A percentile compares a stretch with the other conserved stretches of the same genome.
These are phyloP conservation scores for Pseudopipra pipra DNA, from an alignment of 2,113 vertebrate species.

Conservation along the genomic window DNA sequence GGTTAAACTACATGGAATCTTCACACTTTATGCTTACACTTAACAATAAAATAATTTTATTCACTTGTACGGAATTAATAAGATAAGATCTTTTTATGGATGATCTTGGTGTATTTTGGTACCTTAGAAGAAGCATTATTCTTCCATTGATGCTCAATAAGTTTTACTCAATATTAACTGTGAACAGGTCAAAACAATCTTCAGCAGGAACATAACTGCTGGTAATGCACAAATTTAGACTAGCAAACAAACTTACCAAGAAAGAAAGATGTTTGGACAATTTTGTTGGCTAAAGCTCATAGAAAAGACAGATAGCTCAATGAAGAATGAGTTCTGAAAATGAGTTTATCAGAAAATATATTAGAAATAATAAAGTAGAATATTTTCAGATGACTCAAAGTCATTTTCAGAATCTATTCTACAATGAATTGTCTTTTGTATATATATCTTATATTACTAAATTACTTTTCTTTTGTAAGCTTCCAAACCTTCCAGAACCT, in stretches of 20 bases:
- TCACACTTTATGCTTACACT: neutral
- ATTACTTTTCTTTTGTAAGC: neutral
- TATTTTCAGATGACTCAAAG: neutral
- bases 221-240: neutral
- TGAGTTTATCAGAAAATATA: neutral
- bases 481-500: neutral
- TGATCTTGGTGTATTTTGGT: neutral
- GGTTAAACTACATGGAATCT: neutral
- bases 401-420: neutral
- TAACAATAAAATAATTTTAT: neutral
- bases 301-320: neutral
- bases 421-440: neutral
- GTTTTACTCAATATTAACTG: neutral
- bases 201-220: neutral
- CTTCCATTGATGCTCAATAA: neutral
- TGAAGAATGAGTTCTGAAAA: neutral
- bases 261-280: neutral
- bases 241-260: neutral
- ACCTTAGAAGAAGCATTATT: neutral
- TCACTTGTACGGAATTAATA: neutral
- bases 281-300: neutral
- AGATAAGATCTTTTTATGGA: neutral
- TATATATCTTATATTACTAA: neutral
- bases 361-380: neutral
- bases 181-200: neutral